phyloP scores from a whole-genome alignment of 2,888 invertebrate genomes.

The Hypolimnas misippus region DNA sequence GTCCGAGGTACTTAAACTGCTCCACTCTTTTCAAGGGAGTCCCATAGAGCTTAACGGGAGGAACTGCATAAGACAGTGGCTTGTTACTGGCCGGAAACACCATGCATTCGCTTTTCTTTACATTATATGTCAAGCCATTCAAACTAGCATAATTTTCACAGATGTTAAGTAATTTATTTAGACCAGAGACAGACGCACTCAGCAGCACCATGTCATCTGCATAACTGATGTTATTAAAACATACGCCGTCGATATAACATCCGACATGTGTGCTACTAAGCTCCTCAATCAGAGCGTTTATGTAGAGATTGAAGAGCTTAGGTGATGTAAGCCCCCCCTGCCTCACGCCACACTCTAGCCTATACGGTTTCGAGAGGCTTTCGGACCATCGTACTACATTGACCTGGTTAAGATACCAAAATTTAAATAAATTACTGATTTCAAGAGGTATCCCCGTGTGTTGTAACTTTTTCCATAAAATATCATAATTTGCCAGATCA shows the following conservation, averaged over 20 bases:
- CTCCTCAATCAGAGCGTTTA: too few relatives aligned
- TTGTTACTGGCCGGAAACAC: too few relatives aligned
- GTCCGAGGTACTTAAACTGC: conserved; percentile 7
- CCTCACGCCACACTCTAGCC: not conserved
- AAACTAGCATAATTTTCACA: not conserved
- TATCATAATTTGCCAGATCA: conserved; percentile 1
- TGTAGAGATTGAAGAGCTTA: too few relatives aligned
- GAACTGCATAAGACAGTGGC: not conserved
- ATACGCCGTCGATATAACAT: not conserved
- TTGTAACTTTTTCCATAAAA: not conserved
- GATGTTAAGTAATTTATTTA: not conserved
- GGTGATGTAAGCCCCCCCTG: not conserved
- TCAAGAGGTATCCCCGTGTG: not conserved
- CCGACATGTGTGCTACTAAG: not conserved
- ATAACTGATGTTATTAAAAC: not conserved
- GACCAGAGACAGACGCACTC: not conserved
- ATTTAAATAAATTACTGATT: too few relatives aligned
- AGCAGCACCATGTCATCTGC: too few relatives aligned
- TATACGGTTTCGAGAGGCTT: not conserved
- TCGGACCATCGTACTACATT: too few relatives aligned
- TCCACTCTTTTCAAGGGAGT: not conserved
- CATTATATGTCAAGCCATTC: conserved; percentile 3
- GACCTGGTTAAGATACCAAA: too few relatives aligned
- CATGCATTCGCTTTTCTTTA: too few relatives aligned
- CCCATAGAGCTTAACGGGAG: not conserved